These are phyloP conservation scores for Anaspis maculata DNA, from an alignment of 2,888 invertebrate species.

Conservation along the genomic window DNA sequence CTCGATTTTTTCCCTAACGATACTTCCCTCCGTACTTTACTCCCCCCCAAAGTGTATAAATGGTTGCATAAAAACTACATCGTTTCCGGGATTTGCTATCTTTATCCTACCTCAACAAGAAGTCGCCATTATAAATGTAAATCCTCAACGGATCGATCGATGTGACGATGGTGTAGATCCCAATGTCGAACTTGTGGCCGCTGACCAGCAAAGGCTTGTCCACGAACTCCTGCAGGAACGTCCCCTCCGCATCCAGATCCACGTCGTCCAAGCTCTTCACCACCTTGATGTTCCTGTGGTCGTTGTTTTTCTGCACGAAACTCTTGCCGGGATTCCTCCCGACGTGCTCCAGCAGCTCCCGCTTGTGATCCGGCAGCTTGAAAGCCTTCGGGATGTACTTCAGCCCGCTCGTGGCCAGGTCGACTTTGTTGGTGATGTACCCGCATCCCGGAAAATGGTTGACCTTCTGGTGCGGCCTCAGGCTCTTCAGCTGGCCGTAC, in stretches of 20 bases:
- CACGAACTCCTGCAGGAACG: conserved; percentile 88
- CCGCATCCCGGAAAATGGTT: conserved; percentile 95
- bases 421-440: conserved; percentile 85
- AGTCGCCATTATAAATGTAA: conserved; percentile 78
- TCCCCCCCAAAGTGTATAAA: no score
- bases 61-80: no score
- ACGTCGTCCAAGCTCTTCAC: conserved; percentile 65
- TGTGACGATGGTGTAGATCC: conserved; percentile 86
- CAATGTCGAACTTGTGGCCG: conserved; percentile 94
- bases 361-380: conserved; percentile 68
- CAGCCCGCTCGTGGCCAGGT: conserved; percentile 71
- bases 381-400: conserved; percentile 83
- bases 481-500: conserved; percentile 45
- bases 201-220: conserved; percentile 83
- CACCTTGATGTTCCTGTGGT: conserved; percentile 75
- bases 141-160: conserved; percentile 83
- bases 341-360: conserved; percentile 61
- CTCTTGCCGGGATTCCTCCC: conserved; percentile 55
- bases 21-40: no score
- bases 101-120: conserved; percentile 64
- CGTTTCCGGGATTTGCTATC: no score
- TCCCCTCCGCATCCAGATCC: conserved; percentile 59
- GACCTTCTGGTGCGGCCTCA: conserved; percentile 68
- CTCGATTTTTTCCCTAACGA: no score
- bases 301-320: conserved; percentile 89